Percentiles rank a stretch among this genome's conserved stretches.
Conservation (phyloP, 1,140 invertebrate genomes). For the Mesaphorura yosii region DNA sequence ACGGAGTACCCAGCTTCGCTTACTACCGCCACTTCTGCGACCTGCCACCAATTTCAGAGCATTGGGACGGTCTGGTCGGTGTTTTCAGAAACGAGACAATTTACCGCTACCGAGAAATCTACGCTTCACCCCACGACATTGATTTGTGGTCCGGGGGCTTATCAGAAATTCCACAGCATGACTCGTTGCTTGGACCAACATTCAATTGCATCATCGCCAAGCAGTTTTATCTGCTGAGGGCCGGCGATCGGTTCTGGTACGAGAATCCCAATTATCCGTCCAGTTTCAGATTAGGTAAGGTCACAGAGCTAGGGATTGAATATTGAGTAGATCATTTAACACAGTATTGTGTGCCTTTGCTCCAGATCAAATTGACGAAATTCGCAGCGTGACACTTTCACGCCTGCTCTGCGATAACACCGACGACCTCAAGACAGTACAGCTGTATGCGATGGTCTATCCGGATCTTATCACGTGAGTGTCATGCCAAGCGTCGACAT, state of each 20-base stretch:
- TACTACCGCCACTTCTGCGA: slow-evolving; percentile 27
- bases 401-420: slow-evolving; percentile 39
- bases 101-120: slow-evolving; percentile 18
- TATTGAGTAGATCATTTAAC: too few relatives aligned
- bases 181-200: slow-evolving; percentile 43
- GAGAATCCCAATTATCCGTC: slow-evolving; percentile 38
- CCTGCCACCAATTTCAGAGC: slow-evolving; percentile 5
- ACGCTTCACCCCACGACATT: slow-evolving; percentile 37
- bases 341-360: background rate
- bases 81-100: slow-evolving; percentile 51
- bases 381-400: slow-evolving; percentile 37
- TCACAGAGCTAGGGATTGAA: background rate
- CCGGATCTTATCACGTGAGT: slow-evolving; percentile 32
- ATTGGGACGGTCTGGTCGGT: slow-evolving; percentile 32
- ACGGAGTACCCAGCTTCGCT: slow-evolving; percentile 36
- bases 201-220: slow-evolving; percentile 45
- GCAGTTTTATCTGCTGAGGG: slow-evolving; percentile 44
- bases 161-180: slow-evolving; percentile 37
- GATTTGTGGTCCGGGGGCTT: slow-evolving; percentile 42
- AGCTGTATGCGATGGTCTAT: slow-evolving; percentile 34
- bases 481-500: too few relatives aligned
- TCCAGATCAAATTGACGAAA: slow-evolving; percentile 38
- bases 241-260: slow-evolving; percentile 50
- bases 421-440: slow-evolving; percentile 36
- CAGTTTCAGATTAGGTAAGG: slow-evolving; percentile 34